These are phyloP conservation scores for Rhodinocichla rosea DNA, from an alignment of 2,113 vertebrate genomes.

Conservation along the genomic window DNA sequence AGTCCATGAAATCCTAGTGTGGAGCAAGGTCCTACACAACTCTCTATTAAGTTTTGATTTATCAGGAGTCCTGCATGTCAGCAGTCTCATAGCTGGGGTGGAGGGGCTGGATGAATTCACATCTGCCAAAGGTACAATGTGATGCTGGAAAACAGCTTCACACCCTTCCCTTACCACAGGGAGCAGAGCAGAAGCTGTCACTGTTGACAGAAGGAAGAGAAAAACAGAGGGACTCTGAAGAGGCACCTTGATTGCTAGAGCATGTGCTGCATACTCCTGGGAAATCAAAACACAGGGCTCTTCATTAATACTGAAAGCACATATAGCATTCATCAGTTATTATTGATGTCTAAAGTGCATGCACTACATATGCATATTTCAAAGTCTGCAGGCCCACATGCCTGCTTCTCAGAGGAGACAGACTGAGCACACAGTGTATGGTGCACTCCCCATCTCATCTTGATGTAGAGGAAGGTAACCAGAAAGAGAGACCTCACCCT, in stretches of 20 bases:
- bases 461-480: neutral
- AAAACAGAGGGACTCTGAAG: neutral
- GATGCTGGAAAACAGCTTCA: neutral
- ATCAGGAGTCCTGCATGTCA: neutral
- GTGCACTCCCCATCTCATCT: neutral
- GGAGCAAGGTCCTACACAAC: neutral
- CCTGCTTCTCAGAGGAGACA: neutral
- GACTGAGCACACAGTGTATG: neutral
- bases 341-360: neutral
- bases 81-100: neutral
- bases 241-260: constrained; percentile 26
- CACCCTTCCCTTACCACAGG: neutral
- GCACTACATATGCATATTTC: neutral
- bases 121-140: neutral
- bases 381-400: neutral
- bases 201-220: neutral
- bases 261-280: neutral
- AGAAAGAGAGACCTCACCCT: neutral
- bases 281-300: constrained; percentile 29
- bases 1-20: neutral
- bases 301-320: constrained; percentile 32
- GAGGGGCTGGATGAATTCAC: neutral
- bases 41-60: constrained; percentile 28
- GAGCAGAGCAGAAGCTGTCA: neutral
- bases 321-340: neutral